Conservation (phyloP, 2,113 vertebrate species). For the Cololabis saira region DNA sequence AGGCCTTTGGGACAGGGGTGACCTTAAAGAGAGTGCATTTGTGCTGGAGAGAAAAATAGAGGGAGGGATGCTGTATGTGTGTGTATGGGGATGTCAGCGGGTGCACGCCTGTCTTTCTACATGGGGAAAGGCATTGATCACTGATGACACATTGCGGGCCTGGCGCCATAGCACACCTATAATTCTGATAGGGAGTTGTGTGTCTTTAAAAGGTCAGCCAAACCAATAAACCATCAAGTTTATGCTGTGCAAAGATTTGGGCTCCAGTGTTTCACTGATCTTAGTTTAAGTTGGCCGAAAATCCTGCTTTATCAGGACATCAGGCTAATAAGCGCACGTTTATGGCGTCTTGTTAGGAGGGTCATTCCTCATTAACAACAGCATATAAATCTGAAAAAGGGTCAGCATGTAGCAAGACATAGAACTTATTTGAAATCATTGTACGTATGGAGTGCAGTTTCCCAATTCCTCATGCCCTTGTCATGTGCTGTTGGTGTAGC, state of each 20-base stretch:
- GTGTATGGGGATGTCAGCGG: conserved; percentile 33
- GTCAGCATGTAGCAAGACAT: conserved; percentile 26
- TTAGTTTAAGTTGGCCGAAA: conserved; percentile 29
- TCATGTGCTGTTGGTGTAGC: conserved; percentile 22
- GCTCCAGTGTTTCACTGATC: conserved; percentile 28
- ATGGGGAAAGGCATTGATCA: conserved; percentile 77
- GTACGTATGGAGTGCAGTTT: neutral
- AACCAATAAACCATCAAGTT: conserved; percentile 63
- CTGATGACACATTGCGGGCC: conserved; percentile 68
- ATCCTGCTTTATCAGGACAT: conserved; percentile 17
- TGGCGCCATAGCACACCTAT: conserved; percentile 62
- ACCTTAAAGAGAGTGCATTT: conserved; percentile 68
- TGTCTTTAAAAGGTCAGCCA: conserved; percentile 74
- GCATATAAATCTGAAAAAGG: conserved; percentile 18
- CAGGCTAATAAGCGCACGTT: conserved; percentile 1
- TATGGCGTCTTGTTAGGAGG: neutral
- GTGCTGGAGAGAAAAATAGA: conserved; percentile 20
- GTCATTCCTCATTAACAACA: conserved; percentile 4
- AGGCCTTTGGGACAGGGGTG: conserved; percentile 70
- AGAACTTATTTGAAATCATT: conserved; percentile 1
- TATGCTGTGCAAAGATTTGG: conserved; percentile 52
- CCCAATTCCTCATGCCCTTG: neutral
- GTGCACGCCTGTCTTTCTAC: conserved; percentile 56
- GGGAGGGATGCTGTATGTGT: conserved; percentile 12
- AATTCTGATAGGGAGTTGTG: conserved; percentile 67